Percentiles rank a stretch among this genome's conserved stretches.
Evolutionary conservation across 1,140 invertebrate genomes (phyloP).

Genomic region (Apis florea): DNA sequence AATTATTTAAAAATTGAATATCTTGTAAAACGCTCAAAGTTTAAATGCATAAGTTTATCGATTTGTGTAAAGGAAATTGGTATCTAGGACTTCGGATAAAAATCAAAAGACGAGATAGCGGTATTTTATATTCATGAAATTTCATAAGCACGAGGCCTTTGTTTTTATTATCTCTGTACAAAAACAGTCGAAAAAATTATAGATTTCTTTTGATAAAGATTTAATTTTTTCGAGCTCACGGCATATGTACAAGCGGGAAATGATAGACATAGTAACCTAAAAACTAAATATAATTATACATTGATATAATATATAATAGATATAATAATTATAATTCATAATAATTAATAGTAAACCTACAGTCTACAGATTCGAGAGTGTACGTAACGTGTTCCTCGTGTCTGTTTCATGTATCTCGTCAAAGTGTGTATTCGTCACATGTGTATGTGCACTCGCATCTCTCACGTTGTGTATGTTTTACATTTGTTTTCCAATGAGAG

Average conservation of each 20-base stretch:
- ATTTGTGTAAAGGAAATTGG: not conserved
- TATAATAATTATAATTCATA: conserved; percentile 73
- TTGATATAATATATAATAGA: conserved; percentile 74
- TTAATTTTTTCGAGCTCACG: conserved; percentile 79
- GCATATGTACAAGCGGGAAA: conserved; percentile 80
- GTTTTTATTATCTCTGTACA: conserved; percentile 81
- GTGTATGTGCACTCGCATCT: conserved; percentile 34
- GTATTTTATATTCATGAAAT: conserved; percentile 77
- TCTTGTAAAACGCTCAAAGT: not conserved
- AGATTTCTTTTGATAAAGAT: conserved; percentile 78
- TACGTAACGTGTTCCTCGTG: conserved; percentile 47
- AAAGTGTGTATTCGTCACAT: conserved; percentile 34
- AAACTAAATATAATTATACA: conserved; percentile 80
- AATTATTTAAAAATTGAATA: not conserved
- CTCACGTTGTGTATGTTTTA: conserved; percentile 13
- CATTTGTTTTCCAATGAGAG: not conserved
- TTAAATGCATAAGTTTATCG: not conserved
- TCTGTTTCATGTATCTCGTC: conserved; percentile 44
- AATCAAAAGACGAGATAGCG: conserved; percentile 20
- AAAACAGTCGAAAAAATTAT: conserved; percentile 81
- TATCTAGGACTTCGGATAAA: not conserved
- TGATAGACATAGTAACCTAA: conserved; percentile 76
- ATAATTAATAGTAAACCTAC: conserved; percentile 73
- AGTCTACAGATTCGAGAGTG: conserved; percentile 73
- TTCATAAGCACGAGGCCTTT: conserved; percentile 81